Evolutionary conservation across 2,888 invertebrate species (phyloP).

Genomic region (Ceratothoa steindachneri): DNA sequence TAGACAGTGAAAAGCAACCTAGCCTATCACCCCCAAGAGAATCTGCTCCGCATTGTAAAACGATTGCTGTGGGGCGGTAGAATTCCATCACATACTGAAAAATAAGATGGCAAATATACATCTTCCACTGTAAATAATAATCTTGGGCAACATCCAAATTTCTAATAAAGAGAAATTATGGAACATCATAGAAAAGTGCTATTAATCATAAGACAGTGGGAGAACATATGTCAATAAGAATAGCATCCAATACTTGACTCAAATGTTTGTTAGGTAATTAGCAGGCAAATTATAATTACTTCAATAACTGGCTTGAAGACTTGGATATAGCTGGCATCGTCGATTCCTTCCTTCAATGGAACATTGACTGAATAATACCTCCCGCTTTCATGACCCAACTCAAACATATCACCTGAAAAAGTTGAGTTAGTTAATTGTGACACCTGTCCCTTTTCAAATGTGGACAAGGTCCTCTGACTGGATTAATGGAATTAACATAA

Average conservation of each 20-base stretch:
- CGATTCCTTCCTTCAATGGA: slow-evolving; percentile 94
- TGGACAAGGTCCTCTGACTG: no score
- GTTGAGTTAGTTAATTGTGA: not conserved
- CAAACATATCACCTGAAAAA: slow-evolving; percentile 54
- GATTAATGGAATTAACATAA: no score
- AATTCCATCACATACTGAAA: slow-evolving; percentile 76
- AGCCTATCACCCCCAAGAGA: slow-evolving; percentile 90
- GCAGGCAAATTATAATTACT: slow-evolving; percentile 48
- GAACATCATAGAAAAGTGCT: no score
- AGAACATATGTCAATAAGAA: no score
- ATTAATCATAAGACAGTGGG: no score
- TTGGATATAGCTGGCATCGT: slow-evolving; percentile 85
- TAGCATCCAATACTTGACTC: no score
- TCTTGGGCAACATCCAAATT: no score
- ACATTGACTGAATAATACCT: slow-evolving; percentile 97
- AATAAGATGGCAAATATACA: not conserved
- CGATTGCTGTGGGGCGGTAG: slow-evolving; percentile 93
- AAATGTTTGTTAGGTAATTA: no score
- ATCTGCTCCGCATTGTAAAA: slow-evolving; percentile 96
- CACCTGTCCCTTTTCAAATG: no score
- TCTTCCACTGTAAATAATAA: no score
- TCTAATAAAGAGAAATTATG: no score
- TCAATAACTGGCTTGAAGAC: slow-evolving; percentile 88
- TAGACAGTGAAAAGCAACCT: slow-evolving; percentile 93
- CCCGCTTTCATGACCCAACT: slow-evolving; percentile 92